These are phyloP conservation scores for Xestia sexstrigata DNA, from an alignment of 2,888 invertebrate species.

Conservation along the genomic window DNA sequence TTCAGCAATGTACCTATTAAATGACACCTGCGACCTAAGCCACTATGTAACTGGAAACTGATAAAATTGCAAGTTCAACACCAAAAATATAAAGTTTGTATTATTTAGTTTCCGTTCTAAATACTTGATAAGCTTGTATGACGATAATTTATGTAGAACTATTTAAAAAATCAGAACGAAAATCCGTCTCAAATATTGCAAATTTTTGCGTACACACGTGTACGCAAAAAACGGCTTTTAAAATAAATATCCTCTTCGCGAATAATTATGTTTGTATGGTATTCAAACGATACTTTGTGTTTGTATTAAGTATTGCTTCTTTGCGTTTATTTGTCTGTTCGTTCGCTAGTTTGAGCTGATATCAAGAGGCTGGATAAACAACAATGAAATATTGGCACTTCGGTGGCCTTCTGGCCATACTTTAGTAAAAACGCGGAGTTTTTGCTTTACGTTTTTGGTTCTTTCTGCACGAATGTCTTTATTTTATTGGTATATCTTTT, in stretches of 20 bases:
- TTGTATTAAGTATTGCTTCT: slow-evolving; percentile 11
- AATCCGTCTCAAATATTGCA: background rate
- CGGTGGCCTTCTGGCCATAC: slow-evolving; percentile 19
- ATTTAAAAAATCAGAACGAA: slow-evolving; percentile 12
- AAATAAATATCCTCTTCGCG: slow-evolving; percentile 7
- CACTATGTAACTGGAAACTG: slow-evolving; percentile 30
- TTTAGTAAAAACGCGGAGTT: background rate
- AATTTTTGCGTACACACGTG: background rate
- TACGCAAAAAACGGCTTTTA: background rate
- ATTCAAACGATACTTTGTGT: slow-evolving; percentile 26
- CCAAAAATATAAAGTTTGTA: slow-evolving; percentile 2
- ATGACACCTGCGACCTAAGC: slow-evolving; percentile 21
- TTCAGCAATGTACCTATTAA: slow-evolving; percentile 25
- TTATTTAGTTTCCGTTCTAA: slow-evolving; percentile 38
- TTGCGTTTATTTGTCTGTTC: slow-evolving; percentile 20
- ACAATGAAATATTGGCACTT: slow-evolving; percentile 28
- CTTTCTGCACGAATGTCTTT: background rate
- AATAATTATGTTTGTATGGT: slow-evolving; percentile 15
- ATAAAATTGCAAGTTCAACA: slow-evolving; percentile 12
- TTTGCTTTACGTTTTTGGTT: background rate
- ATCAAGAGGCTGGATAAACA: slow-evolving; percentile 30
- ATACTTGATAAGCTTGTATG: slow-evolving; percentile 16
- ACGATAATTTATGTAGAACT: slow-evolving; percentile 13
- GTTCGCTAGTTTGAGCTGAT: slow-evolving; percentile 2
- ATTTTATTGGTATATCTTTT: background rate